phyloP scores from a whole-genome alignment of 2,797 vertebrate species.

The Dendrocincla tyrannina region DNA sequence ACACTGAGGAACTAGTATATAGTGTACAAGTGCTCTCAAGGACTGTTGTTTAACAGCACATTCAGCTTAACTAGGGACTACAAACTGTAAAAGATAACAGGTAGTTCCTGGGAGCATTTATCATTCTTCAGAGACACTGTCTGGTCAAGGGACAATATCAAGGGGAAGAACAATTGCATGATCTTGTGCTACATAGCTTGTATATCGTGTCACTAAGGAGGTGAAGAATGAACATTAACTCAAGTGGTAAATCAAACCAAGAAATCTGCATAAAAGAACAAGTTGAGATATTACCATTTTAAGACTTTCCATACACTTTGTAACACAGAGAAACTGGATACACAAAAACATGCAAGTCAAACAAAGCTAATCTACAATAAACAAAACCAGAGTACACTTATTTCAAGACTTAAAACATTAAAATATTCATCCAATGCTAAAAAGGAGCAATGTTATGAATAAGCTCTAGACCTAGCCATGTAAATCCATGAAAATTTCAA shows the following conservation, averaged over 20 bases:
- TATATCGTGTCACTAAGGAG: background rate
- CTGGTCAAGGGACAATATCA: background rate
- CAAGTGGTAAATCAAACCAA: background rate
- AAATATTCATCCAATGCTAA: background rate
- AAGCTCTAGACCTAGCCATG: background rate
- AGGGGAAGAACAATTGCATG: background rate
- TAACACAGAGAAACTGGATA: constrained; percentile 1
- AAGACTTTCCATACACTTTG: background rate
- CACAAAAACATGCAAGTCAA: constrained; percentile 32
- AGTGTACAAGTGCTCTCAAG: constrained; percentile 26
- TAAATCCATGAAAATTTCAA: background rate
- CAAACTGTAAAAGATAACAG: constrained; percentile 5
- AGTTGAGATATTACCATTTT: background rate
- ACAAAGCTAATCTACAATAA: constrained; percentile 30
- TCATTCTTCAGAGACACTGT: background rate
- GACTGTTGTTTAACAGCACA: constrained; percentile 28
- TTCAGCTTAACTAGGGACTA: constrained; percentile 12
- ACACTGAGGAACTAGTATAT: background rate
- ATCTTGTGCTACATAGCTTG: background rate
- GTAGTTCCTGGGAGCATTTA: constrained; percentile 12
- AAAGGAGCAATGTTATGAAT: background rate
- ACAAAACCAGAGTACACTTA: constrained; percentile 5
- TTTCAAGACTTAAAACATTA: constrained; percentile 4
- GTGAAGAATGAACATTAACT: background rate
- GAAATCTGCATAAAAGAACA: background rate